Evolutionary conservation across 1,140 invertebrate species (phyloP).

Genomic region (Pogonomyrmex californicus): DNA sequence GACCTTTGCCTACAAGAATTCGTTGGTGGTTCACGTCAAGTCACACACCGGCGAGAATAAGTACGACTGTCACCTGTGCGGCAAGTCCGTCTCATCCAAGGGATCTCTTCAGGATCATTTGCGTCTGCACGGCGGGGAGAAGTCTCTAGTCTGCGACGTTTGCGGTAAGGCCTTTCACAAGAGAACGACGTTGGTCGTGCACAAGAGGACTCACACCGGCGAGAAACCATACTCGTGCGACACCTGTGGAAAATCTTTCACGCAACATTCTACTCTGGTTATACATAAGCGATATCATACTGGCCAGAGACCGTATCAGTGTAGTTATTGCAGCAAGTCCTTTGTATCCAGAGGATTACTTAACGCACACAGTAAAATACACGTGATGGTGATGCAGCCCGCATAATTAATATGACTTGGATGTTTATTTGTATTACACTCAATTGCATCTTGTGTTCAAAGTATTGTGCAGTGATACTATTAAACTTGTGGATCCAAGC

Average conservation of each 20-base stretch:
- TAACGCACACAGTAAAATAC: slow-evolving; percentile 81
- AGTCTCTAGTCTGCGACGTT: slow-evolving; percentile 89
- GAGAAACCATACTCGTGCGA: slow-evolving; percentile 93
- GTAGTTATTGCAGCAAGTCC: slow-evolving; percentile 87
- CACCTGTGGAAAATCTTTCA: slow-evolving; percentile 92
- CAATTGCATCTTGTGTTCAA: slow-evolving; percentile 1
- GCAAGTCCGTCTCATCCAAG: slow-evolving; percentile 82
- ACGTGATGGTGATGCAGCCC: slow-evolving; percentile 60
- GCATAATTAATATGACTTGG: neutral
- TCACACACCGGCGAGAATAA: slow-evolving; percentile 91
- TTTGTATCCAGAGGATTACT: slow-evolving; percentile 85
- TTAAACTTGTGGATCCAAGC: neutral
- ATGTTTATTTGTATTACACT: slow-evolving; percentile 11
- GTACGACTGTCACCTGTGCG: slow-evolving; percentile 92
- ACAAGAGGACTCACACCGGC: slow-evolving; percentile 90
- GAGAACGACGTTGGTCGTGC: slow-evolving; percentile 90
- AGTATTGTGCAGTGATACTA: neutral
- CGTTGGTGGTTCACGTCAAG: slow-evolving; percentile 86
- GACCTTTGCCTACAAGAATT: slow-evolving; percentile 85
- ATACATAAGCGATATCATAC: slow-evolving; percentile 91
- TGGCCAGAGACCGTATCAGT: slow-evolving; percentile 88
- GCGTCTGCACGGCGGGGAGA: slow-evolving; percentile 88
- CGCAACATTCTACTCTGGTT: slow-evolving; percentile 90
- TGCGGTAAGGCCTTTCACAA: slow-evolving; percentile 92
- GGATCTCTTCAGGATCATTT: slow-evolving; percentile 87